These are phyloP conservation scores for Mimachlamys varia DNA, from an alignment of 2,888 invertebrate genomes.

Conservation along the genomic window DNA sequence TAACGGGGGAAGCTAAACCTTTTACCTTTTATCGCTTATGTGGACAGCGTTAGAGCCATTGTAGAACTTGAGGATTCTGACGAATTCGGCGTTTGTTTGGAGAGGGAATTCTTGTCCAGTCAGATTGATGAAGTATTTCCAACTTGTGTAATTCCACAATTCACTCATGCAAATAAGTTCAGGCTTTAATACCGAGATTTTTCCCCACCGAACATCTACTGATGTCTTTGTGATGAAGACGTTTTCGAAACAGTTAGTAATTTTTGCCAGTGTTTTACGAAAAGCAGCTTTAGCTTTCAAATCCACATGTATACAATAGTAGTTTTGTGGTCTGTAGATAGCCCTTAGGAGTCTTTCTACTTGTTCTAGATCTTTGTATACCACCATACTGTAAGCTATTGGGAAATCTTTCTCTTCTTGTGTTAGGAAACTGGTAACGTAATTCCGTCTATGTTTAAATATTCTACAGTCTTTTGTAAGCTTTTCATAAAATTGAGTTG, in stretches of 20 bases:
- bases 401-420: slow-evolving; percentile 63
- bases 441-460: slow-evolving; percentile 45
- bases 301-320: slow-evolving; percentile 75
- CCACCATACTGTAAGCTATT: slow-evolving; percentile 68
- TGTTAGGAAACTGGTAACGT: slow-evolving; percentile 56
- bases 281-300: slow-evolving; percentile 54
- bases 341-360: slow-evolving; percentile 67
- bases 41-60: slow-evolving; percentile 75
- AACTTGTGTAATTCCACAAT: slow-evolving; percentile 61
- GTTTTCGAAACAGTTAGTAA: slow-evolving; percentile 68
- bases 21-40: slow-evolving; percentile 61
- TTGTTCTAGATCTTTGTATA: slow-evolving; percentile 65
- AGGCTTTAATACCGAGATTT: slow-evolving; percentile 69
- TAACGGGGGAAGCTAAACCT: too few species aligned
- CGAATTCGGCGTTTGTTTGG: slow-evolving; percentile 76
- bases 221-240: slow-evolving; percentile 63
- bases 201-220: slow-evolving; percentile 70
- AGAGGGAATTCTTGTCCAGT: slow-evolving; percentile 78
- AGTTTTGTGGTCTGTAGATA: slow-evolving; percentile 73
- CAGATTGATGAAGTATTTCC: slow-evolving; percentile 79
- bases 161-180: slow-evolving; percentile 72
- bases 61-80: slow-evolving; percentile 68
- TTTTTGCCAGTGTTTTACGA: slow-evolving; percentile 51
- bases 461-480: not conserved
- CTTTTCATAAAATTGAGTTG: too few species aligned